Evolutionary conservation across 2,113 vertebrate species (phyloP).

Genomic region (Coptodon rendalli): DNA sequence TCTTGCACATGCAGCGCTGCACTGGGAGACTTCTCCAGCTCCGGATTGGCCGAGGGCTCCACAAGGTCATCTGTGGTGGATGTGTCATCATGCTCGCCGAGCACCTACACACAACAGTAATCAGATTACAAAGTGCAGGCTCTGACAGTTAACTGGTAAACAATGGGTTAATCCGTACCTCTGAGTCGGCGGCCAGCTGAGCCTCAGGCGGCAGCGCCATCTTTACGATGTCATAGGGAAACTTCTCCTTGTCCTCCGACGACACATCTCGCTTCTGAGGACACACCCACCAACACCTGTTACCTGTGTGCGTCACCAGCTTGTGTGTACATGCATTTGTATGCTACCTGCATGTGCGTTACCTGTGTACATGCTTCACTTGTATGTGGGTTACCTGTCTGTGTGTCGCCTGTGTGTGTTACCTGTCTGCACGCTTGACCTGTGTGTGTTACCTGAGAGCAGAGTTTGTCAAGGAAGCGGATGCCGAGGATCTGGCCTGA

Average conservation of each 20-base stretch:
- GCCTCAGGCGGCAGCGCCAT: constrained; percentile 68
- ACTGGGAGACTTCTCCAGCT: constrained; percentile 62
- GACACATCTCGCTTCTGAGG: constrained; percentile 88
- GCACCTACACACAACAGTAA: constrained; percentile 70
- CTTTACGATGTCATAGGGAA: constrained; percentile 66
- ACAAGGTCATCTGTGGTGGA: constrained; percentile 50
- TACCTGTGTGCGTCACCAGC: neutral
- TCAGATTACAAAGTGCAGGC: neutral
- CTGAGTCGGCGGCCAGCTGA: constrained; percentile 45
- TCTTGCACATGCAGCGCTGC: constrained; percentile 84
- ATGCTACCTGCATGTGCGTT: neutral
- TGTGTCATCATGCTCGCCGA: constrained; percentile 85
- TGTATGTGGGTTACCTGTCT: neutral
- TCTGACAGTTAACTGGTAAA: neutral
- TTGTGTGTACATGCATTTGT: neutral
- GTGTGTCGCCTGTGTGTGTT: neutral
- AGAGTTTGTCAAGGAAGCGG: constrained; percentile 95
- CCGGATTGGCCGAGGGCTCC: constrained; percentile 52
- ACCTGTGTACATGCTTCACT: neutral
- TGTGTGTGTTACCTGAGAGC: constrained; percentile 78
- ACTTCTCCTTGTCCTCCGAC: constrained; percentile 77
- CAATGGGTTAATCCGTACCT: neutral
- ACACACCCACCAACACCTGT: neutral
- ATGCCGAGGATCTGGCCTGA: constrained; percentile 97
- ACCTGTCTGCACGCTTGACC: neutral